Evolutionary conservation across 2,888 invertebrate species (phyloP), one percentile per base, ranked within the genome.

Genomic region (Athalia rosae): DNA sequence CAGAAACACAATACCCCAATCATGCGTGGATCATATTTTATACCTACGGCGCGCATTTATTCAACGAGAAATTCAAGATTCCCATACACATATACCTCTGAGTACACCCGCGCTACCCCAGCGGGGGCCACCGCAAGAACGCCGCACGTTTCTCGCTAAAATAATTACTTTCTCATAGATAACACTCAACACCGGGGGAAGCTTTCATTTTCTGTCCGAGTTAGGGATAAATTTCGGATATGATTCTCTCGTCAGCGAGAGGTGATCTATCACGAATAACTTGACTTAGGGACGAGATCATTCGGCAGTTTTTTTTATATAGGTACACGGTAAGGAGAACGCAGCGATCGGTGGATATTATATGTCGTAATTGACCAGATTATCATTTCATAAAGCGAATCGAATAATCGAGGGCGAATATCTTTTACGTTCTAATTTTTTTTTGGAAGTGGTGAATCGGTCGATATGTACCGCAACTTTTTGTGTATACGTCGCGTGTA

Each of bases 11-110:
- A 82, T 82, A 79, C 67, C 77, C 81, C 82, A 83, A 83, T 83
- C 83, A 82, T 82, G 73, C 79, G 77, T 64, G 78, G 78, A 83
- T 82, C 82, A 83, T 83, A 82, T 83, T 83, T 83, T 82, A 83
- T 82, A 79, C 80, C 74, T 62, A 28, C 11, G 74, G 61, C 62
- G 74, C 28, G 28, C 61, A 74, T 74, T 74, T 74, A 61, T 74
- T 62, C 74, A 74, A 59, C 61, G 45, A 41, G 59, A 62, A 61
- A 74, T 74, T 74, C 74, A 74, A 74, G 11, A 74, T 74, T 74
- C 61, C 62, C 11, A 48, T 45, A 74, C 71, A 71, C 7, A 58
- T 45, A 45, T 71, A 11, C 28, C 9, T n/a, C 4, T 9, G 41
- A 41, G 56, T 53, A 53, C 7, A n/a, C 53, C 53, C 11, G 58